Evolutionary conservation across 2,797 vertebrate genomes (phyloP), one percentile per base, ranked within the genome.

Genomic region (Petrocephalus schoutedeni): DNA sequence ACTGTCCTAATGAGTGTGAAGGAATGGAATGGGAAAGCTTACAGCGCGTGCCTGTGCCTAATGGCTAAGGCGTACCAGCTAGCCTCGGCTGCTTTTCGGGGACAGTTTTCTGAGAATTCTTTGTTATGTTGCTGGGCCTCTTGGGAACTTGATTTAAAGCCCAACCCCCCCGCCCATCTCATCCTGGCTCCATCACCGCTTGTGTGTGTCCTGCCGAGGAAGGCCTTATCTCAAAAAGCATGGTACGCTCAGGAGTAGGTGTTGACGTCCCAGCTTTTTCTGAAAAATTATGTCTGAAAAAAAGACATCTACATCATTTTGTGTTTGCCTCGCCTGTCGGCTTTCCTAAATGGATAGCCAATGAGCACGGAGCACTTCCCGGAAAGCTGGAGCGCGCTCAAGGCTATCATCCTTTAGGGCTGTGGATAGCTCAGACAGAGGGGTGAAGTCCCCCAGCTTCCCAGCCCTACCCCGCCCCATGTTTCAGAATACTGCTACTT

Each of bases 291-390:
- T 54, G 80, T 54, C 49, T 83, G 41, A 83, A 83, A 23, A 32
- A 53, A 51, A 83, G 80, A 83, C 45, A 83, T 83, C 80, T 83
- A 28, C 80, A 83, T 23, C 45, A 54, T 83, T 83, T 54, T 51
- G 8, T 54, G 49, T 83, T 83, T 53, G 49, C 21, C 19, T 83
- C 49, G n/a, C 16, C 80, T 83, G 80, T 54, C 80, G 14, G 51
- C 45, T 16, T 28, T 7, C 19, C 21, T 8, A 16, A 89, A 90
- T 91, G 91, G 88, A 91, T 89, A 58, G 90, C 88, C 85, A 87
- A 23, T 28, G 88, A 93, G 85, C 89, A 89, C 67, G 87, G 91
- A 88, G 83, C 88, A 91, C 93, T 93, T 83, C 86, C 90, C 91
- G 87, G 82, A 90, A 91, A 92, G 91, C 88, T 89, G 86, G 87